Evolutionary conservation across 2,888 invertebrate species (phyloP), one percentile per base, ranked within the genome.

Genomic region (Sphaerophoria taeniata): DNA sequence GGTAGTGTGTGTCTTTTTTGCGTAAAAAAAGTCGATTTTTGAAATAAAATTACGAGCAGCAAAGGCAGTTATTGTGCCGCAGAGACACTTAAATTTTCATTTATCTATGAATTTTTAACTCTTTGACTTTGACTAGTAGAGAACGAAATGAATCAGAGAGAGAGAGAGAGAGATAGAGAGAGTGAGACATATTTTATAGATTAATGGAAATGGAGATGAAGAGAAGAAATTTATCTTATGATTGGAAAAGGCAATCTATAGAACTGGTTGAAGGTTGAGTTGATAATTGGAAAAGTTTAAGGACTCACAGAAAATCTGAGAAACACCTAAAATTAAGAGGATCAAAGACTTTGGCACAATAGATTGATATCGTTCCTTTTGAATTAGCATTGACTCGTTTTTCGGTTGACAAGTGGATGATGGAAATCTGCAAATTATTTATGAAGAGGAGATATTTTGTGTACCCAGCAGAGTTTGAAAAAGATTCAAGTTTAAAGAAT

Each of bases 81-180:
- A 69, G 71, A 75, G 80, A 43, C 60, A 72, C 67, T 76, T 80
- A 76, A 67, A 72, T 65, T 84, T 75, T 80, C 53, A 60, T 76
- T 80, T 85, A 76, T 76, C 75, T 72, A 69, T 80, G 71, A 75
- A 80, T 80, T 85, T 80, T 85, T n/a, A n/a, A n/a, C n/a, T n/a
- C n/a, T n/a, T 76, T 85, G 80, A 80, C 75, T 85, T 85, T 80
- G 72, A 72, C 51, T 80, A 16, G n/a, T 4, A 58, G 34, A 69
- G 56, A 24, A 24, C 14, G 5, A 11, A 11, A 0, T 6, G 9
- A 6, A 49, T 6, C 24, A 49, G 14, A 11, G 4, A n/a, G n/a
- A n/a, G n/a, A 56, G 14, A 36, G 9, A 5, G 11, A 36, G n/a
- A n/a, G n/a, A n/a, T n/a, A n/a, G n/a, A n/a, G 7, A 58, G 14